These are phyloP conservation scores for Lepus americanus DNA, from an alignment of 2,113 vertebrate species.

Conservation along the genomic window DNA sequence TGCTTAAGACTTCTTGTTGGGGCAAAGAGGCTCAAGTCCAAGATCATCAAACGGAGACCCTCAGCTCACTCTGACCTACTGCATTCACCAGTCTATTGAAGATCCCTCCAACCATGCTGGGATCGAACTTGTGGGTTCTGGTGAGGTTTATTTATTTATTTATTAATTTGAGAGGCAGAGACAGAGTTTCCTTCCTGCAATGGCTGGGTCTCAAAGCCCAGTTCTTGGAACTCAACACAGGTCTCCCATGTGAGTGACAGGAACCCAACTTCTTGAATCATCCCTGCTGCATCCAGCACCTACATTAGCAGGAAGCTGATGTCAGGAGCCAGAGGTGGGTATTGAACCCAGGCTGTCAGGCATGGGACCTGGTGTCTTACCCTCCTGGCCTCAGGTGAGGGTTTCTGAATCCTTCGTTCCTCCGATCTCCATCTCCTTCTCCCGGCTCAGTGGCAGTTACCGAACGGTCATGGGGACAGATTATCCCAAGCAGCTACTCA, in stretches of 20 bases:
- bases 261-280: too few species aligned
- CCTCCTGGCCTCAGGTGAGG: background rate
- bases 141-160: background rate
- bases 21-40: background rate
- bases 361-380: too few species aligned
- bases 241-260: too few species aligned
- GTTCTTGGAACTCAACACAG: too few species aligned
- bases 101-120: rapidly evolving
- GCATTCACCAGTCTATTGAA: background rate
- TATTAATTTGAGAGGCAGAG: too few species aligned
- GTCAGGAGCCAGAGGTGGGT: too few species aligned
- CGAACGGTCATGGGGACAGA: background rate
- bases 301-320: too few species aligned
- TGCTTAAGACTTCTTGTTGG: background rate
- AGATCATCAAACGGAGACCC: background rate
- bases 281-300: too few species aligned
- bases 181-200: too few species aligned
- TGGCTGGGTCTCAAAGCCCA: too few species aligned
- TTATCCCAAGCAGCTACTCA: background rate
- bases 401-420: background rate
- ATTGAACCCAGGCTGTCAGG: too few species aligned
- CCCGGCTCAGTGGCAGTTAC: background rate
- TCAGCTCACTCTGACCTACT: background rate
- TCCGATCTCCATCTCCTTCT: background rate
- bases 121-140: background rate